These are phyloP conservation scores for Nemoura dubitans DNA, from an alignment of 2,888 invertebrate genomes.

Conservation along the genomic window DNA sequence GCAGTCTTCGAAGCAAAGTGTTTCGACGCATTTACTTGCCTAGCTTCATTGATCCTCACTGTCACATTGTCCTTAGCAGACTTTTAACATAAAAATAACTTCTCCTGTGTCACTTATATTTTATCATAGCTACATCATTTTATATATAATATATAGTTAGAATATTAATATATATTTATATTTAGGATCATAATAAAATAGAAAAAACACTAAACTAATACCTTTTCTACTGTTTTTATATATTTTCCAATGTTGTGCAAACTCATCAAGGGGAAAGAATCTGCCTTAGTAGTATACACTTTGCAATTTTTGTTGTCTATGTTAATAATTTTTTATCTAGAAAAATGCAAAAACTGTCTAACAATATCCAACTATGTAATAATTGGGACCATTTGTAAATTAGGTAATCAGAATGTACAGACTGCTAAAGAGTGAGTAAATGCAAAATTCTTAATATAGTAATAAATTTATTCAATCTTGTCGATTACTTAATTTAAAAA, in stretches of 20 bases:
- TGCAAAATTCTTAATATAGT: constrained; percentile 30
- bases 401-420: constrained; percentile 37
- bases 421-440: constrained; percentile 22
- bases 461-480: constrained; percentile 23
- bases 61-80: constrained; percentile 53
- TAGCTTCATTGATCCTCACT: constrained; percentile 21
- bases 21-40: background rate
- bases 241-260: constrained; percentile 52
- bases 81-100: constrained; percentile 55
- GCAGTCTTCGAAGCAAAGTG: constrained; percentile 49
- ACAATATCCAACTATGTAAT: constrained; percentile 46
- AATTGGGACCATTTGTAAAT: constrained; percentile 48
- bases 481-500: constrained; percentile 40
- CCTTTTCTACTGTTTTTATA: constrained; percentile 48
- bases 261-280: constrained; percentile 52
- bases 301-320: constrained; percentile 50
- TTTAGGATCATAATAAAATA: constrained; percentile 56
- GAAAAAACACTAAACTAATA: constrained; percentile 54
- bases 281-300: constrained; percentile 53
- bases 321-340: constrained; percentile 50
- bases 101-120: constrained; percentile 52
- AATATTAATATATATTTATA: constrained; percentile 54
- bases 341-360: constrained; percentile 52
- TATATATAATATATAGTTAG: constrained; percentile 54
- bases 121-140: constrained; percentile 54